phyloP scores from a whole-genome alignment of 1,140 invertebrate genomes.

The Nasonia longicornis region DNA sequence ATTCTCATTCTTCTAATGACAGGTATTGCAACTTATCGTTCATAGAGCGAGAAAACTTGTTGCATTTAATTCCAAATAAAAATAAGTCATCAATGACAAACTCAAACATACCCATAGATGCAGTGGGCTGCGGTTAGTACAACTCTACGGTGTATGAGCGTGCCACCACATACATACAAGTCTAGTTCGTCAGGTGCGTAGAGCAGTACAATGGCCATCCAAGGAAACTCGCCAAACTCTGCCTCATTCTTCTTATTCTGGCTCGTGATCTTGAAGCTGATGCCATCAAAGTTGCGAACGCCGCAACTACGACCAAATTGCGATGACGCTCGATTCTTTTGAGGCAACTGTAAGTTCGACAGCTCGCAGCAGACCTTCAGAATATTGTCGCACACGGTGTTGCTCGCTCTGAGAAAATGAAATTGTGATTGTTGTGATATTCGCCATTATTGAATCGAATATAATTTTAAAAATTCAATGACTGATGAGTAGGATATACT shows the following conservation, averaged over 20 bases:
- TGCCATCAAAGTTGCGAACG: conserved; percentile 74
- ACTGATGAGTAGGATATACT: no score
- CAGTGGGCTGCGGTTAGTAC: conserved; percentile 80
- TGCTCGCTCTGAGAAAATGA: not conserved
- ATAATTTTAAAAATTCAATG: no score
- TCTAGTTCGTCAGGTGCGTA: conserved; percentile 69
- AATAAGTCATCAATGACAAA: no score
- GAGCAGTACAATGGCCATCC: conserved; percentile 82
- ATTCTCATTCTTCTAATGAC: no score
- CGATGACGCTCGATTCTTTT: conserved; percentile 55
- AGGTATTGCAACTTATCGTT: no score
- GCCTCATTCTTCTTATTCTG: conserved; percentile 73
- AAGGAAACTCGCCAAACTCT: conserved; percentile 81
- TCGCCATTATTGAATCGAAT: no score
- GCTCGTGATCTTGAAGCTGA: conserved; percentile 77
- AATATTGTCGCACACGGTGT: conserved; percentile 70
- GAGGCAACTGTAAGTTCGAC: conserved; percentile 52
- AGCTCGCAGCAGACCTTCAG: conserved; percentile 75
- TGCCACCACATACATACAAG: conserved; percentile 73
- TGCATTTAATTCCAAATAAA: no score
- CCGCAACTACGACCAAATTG: conserved; percentile 72
- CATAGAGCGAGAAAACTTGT: no score
- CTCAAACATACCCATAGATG: conserved; percentile 56
- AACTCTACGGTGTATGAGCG: conserved; percentile 77
- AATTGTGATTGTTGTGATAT: not conserved